Base-by-base conservation (phyloP, 2,113 vertebrate genomes). In the Pterocles orientalis region DNA sequence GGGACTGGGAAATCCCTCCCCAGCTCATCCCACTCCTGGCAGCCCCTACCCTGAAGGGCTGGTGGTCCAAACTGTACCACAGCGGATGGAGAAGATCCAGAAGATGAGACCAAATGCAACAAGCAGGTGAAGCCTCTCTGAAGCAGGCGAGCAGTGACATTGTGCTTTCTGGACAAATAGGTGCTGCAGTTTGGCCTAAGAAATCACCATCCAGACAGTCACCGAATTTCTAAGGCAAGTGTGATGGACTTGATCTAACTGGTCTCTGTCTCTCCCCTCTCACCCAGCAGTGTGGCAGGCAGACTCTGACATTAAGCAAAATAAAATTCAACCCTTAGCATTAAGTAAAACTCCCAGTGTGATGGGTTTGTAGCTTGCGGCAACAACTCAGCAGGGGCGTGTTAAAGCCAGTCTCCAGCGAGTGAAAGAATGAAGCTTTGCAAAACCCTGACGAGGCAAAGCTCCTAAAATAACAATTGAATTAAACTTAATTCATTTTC, bases 401-500 rank as follows among this genome's bases (percentile, higher is more conserved):
- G 96, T 96, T 97, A 97, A 96, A 96, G 81, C 97, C 0, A 28
- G 94, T 97, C 94, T 96, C 91, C 80, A 95, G 94, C 4, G 18
- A 97, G 94, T 75, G 94, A 66, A 95, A 76, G 96, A 97, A 97
- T 93, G 94, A 95, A 96, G 95, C 92, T 93, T 79, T 92, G 83
- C 92, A 96, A 96, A 95, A 91, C 83, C 91, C 91, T 92, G 96
- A 97, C 34, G 33, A 96, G 92, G 94, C 95, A 92, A 95, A 94
- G 86, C 91, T 94, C 90, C 97, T 97, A 97, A 97, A 97, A 97
- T 95, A 97, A 97, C 91, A 95, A 97, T 94, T 96, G 96, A 96
- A 97, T 96, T 96, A 95, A 94, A 91, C 92, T 96, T 95, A 93
- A 96, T 97, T 97, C 96, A 97, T 97, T 97, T 96, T 95, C 94